Evolutionary conservation across 2,888 invertebrate species (phyloP).

Genomic region (Aporophyla lueneburgensis): DNA sequence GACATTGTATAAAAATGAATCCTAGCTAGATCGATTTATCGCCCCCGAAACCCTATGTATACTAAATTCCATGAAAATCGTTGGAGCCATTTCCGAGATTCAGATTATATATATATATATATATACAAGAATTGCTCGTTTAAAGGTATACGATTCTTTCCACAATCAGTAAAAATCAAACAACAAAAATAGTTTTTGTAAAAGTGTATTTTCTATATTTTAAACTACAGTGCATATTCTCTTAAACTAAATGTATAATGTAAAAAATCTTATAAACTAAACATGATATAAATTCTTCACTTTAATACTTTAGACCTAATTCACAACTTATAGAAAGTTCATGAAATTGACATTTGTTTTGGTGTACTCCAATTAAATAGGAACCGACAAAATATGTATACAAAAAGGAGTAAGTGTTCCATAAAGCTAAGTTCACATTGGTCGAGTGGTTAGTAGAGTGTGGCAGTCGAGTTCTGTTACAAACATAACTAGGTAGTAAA

Average conservation of each 20-base stretch:
- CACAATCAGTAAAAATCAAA: constrained; percentile 21
- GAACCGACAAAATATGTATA: constrained; percentile 8
- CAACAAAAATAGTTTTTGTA: constrained; percentile 27
- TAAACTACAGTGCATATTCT: constrained; percentile 64
- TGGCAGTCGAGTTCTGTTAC: constrained; percentile 9
- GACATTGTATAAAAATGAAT: too few relatives aligned
- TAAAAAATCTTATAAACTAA: constrained; percentile 65
- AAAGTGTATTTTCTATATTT: constrained; percentile 63
- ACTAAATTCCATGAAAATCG: too few relatives aligned
- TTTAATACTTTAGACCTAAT: constrained; percentile 65
- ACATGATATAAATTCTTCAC: constrained; percentile 58
- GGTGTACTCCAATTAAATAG: constrained; percentile 3
- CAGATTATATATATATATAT: too few relatives aligned
- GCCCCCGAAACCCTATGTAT: too few relatives aligned
- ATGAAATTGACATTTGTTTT: constrained; percentile 16
- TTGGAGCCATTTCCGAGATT: too few relatives aligned
- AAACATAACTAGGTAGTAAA: constrained; percentile 7
- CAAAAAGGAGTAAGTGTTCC: neutral
- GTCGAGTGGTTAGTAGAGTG: constrained; percentile 22
- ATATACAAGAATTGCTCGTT: too few relatives aligned
- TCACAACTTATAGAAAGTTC: constrained; percentile 36
- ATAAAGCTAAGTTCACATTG: constrained; percentile 41
- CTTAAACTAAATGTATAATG: constrained; percentile 55
- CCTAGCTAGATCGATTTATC: too few relatives aligned
- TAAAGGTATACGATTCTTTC: too few relatives aligned